These are phyloP conservation scores for Electrophaes corylata DNA, from an alignment of 2,888 invertebrate genomes.

Conservation along the genomic window DNA sequence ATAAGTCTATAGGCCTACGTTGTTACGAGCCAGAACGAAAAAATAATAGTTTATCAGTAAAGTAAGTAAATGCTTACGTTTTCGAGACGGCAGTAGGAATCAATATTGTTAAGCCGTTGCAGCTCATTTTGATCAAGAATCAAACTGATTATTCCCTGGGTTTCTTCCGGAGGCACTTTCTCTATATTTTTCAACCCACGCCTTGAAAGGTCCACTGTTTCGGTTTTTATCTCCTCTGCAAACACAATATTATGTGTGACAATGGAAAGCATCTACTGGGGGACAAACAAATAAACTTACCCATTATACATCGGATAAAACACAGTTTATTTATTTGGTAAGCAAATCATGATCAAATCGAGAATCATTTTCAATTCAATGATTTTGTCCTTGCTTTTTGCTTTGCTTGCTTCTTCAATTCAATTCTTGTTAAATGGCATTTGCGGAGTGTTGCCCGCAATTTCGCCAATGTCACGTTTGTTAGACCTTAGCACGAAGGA, in stretches of 20 bases:
- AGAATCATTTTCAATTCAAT: too few species aligned
- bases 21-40: too few species aligned
- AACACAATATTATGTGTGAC: conserved; percentile 2
- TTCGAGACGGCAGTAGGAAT: conserved; percentile 90
- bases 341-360: too few species aligned
- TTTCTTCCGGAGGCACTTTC: conserved; percentile 88
- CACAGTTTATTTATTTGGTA: conserved; percentile 5
- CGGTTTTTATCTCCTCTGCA: conserved; percentile 61
- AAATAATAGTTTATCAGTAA: too few species aligned
- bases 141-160: conserved; percentile 87
- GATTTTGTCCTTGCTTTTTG: too few species aligned
- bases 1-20: too few species aligned
- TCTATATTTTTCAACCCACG: conserved; percentile 92
- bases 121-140: conserved; percentile 94
- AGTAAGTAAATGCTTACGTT: conserved; percentile 85
- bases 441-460: too few species aligned
- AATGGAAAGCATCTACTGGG: not conserved
- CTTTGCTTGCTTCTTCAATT: too few species aligned
- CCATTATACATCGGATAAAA: conserved; percentile 23
- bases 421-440: too few species aligned
- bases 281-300: conserved; percentile 19
- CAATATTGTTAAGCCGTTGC: conserved; percentile 94
- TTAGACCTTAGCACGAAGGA: too few species aligned
- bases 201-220: conserved; percentile 90
- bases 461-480: too few species aligned